Evolutionary conservation across 2,888 invertebrate genomes (phyloP).

Genomic region (Argynnis bischoffii): DNA sequence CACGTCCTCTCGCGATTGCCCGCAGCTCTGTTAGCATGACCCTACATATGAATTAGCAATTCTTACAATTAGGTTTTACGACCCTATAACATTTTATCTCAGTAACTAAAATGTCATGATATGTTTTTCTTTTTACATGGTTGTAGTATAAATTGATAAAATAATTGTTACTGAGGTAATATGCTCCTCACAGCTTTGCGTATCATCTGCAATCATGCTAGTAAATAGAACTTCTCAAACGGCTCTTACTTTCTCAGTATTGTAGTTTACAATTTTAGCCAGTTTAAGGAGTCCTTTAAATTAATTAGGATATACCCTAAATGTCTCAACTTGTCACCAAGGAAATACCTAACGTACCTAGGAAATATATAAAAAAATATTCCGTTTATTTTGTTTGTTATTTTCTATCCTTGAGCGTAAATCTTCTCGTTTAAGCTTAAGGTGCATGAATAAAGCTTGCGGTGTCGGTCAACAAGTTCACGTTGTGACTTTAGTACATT

Average conservation of each 20-base stretch:
- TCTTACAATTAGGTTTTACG: conserved; percentile 6
- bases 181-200: conserved; percentile 9
- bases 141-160: neutral
- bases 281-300: conserved; percentile 1
- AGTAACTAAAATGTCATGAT: neutral
- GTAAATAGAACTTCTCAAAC: conserved; percentile 9
- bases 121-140: neutral
- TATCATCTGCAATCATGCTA: conserved; percentile 2
- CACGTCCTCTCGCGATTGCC: conserved; percentile 80
- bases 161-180: neutral
- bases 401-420: neutral
- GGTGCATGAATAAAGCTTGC: conserved; percentile 33
- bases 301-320: neutral
- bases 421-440: neutral
- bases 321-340: neutral
- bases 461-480: conserved; percentile 28
- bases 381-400: neutral
- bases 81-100: conserved; percentile 25
- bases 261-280: neutral
- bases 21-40: conserved; percentile 82
- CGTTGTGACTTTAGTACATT: conserved; percentile 11
- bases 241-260: neutral
- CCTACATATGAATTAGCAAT: conserved; percentile 27
- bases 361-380: conserved; percentile 4
- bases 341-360: no score